Evolutionary conservation across 1,140 invertebrate genomes (phyloP), one percentile per base, ranked within the genome.

Genomic region (Piezodorus guildinii): DNA sequence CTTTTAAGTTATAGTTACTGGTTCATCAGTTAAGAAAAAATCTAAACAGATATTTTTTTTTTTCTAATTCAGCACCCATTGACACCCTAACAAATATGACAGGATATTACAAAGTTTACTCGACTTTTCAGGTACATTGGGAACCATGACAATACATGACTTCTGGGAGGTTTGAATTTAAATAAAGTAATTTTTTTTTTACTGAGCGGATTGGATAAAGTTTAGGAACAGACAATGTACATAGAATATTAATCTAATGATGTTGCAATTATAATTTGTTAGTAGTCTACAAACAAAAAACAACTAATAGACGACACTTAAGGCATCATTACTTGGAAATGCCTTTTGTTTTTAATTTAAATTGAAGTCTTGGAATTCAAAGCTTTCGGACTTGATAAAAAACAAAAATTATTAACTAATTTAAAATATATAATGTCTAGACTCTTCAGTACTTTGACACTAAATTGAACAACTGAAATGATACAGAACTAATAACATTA

Each of bases 241-340:
- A 25, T 3, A 23, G 27, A 56, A 56, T 23, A 56, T 25, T 23
- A 23, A 16, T 23, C 52, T 56, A 56, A 15, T 4, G 52, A 27
- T 25, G 15, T 23, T 23, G n/a, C 21, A 56, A 21, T 23, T 25
- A 56, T 56, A 56, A 23, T 56, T 25, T 56, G 52, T 56, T 56
- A 56, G 52, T 56, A 23, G 25, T 10, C 52, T 56, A 56, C 52
- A 25, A 56, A 56, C 52, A 23, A 56, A 56, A 52, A 56, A 56
- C 52, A 56, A 56, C 52, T 56, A 56, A 56, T 27, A 21, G 52
- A 56, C 52, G 17, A 56, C 52, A 56, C 52, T 4, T 21, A 56
- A 21, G 52, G 23, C 52, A 56, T 56, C 23, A 56, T 23, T 19
- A 23, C 19, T 56, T 23, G 34, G 52, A 21, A 25, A 56, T 56